A percentile compares a stretch with the other conserved stretches of the same genome.
Conservation (phyloP, 2,113 vertebrate species). For the Lagopus leucura region DNA sequence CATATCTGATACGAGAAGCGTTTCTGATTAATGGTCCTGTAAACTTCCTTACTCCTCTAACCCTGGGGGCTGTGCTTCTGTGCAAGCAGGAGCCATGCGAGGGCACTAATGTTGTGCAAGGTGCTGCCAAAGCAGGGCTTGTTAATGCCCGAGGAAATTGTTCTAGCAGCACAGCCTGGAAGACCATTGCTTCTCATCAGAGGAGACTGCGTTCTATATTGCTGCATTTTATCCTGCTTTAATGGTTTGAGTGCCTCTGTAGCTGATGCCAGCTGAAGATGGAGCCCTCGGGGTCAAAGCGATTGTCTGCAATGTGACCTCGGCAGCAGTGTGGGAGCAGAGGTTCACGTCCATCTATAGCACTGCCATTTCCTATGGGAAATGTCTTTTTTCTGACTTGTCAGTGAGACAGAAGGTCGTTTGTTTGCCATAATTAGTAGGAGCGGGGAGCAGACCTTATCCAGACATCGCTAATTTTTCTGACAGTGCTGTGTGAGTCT, state of each 20-base stretch:
- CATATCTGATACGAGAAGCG: not conserved
- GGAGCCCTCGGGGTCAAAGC: not conserved
- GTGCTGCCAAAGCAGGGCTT: rapidly evolving
- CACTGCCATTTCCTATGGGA: not conserved
- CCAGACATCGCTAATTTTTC: not conserved
- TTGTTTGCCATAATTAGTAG: not conserved
- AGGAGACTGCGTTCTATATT: not conserved
- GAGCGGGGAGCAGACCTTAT: not conserved
- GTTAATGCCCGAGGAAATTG: not conserved
- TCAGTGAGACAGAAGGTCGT: not conserved
- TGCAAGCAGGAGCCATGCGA: not conserved
- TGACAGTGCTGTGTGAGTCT: no score
- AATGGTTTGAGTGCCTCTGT: not conserved
- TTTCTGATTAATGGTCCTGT: not conserved
- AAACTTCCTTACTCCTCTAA: not conserved
- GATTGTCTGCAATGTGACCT: rapidly evolving
- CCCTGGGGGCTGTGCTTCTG: not conserved
- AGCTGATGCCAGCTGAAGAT: not conserved
- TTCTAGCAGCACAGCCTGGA: rapidly evolving
- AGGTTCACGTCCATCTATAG: rapidly evolving
- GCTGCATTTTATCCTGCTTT: not conserved
- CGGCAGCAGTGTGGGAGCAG: not conserved
- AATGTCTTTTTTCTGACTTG: not conserved
- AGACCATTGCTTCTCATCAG: not conserved
- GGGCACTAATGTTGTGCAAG: not conserved